phyloP scores from a whole-genome alignment of 2,797 vertebrate genomes.

The Eupleurogrammus muticus region DNA sequence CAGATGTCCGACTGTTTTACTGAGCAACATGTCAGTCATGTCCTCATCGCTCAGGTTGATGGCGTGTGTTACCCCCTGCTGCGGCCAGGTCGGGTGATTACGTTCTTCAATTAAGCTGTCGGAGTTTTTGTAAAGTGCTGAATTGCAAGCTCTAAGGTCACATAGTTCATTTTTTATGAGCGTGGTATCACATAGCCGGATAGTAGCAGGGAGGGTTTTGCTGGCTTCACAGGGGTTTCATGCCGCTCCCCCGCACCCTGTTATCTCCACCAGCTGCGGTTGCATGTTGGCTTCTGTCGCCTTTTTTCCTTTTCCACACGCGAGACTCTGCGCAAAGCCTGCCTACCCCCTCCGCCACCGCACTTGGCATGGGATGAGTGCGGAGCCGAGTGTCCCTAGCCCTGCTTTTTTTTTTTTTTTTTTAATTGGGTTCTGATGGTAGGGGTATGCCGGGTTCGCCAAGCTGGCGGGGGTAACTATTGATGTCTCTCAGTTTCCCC shows the following conservation, averaged over 20 bases:
- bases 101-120: background rate
- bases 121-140: slow-evolving; percentile 3
- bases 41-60: slow-evolving; percentile 19
- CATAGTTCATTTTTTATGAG: background rate
- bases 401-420: slow-evolving; percentile 24
- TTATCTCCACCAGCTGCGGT: slow-evolving; percentile 59
- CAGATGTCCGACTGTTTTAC: slow-evolving; percentile 25
- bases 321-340: slow-evolving; percentile 29
- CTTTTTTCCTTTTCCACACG: slow-evolving; percentile 27
- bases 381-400: slow-evolving; percentile 24
- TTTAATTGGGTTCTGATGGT: slow-evolving; percentile 58
- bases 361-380: slow-evolving; percentile 52
- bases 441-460: slow-evolving; percentile 49
- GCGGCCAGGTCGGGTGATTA: slow-evolving; percentile 4
- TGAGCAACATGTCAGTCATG: background rate
- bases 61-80: slow-evolving; percentile 2
- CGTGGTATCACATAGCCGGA: slow-evolving; percentile 2
- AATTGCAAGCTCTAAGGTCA: background rate
- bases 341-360: slow-evolving; percentile 14
- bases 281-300: slow-evolving; percentile 22
- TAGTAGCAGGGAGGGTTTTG: background rate
- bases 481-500: slow-evolving; percentile 35
- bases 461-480: slow-evolving; percentile 24
- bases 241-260: slow-evolving; percentile 17
- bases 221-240: slow-evolving; percentile 12